Base-by-base conservation (phyloP, 1,140 invertebrate species). In the Marisa cornuarietis region DNA sequence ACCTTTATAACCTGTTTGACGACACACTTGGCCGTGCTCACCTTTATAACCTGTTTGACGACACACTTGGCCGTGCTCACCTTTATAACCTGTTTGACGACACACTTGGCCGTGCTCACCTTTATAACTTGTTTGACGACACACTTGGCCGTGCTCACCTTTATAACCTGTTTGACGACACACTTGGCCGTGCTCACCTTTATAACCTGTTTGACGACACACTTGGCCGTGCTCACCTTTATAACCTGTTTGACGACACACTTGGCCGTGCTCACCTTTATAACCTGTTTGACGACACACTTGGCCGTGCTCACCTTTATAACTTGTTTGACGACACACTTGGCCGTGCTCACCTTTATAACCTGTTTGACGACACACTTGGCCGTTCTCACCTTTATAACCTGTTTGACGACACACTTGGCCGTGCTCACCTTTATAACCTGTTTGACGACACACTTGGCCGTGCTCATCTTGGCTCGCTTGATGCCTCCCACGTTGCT, bases 231-330 rank as follows among this genome's bases (percentile, higher is more conserved):
- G 88, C 94, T 95, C 93, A 95, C 94, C 90, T 95, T 95, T 78
- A 95, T 92, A 81, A 95, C 93, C 85, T 94, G 93, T 89, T 95
- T 95, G 79, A 95, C 94, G 77, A 94, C 91, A 22, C 94, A 93
- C 88, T 95, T 95, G 91, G 95, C 95, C 73, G 94, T 95, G 88
- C 94, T 95, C 93, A 95, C 94, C 90, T 95, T 95, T 78, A 95
- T 92, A 81, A 95, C 93, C 85, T 94, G 93, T 89, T 95, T 95
- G 79, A 95, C 94, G 77, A 94, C 91, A 22, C 94, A 93, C 88
- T 95, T 95, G 91, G 95, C 95, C 73, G 94, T 95, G 88, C 94
- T 95, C 93, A 95, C 94, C 90, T 95, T 95, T n/a, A n/a, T n/a
- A n/a, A n/a, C n/a, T n/a, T n/a, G n/a, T n/a, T n/a, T n/a, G n/a